Evolutionary conservation across 2,113 vertebrate genomes (phyloP).

Genomic region (Oreotrochilus melanogaster): DNA sequence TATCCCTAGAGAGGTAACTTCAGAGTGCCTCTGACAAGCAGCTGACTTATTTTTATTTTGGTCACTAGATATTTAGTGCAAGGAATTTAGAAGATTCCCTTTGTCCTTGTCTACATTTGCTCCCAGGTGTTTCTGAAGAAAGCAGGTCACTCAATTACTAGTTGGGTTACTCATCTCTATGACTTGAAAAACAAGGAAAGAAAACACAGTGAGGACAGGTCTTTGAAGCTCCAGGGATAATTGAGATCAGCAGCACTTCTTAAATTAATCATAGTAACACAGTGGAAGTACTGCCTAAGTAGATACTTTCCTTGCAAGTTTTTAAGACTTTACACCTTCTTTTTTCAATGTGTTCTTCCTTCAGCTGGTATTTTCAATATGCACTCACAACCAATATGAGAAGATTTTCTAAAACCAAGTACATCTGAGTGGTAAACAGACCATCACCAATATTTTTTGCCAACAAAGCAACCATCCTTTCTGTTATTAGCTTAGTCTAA

Average conservation of each 20-base stretch:
- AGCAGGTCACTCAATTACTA: constrained; percentile 63
- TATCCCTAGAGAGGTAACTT: not conserved
- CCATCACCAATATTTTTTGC: not conserved
- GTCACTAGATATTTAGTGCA: not conserved
- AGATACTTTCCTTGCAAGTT: not conserved
- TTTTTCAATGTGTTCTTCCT: not conserved
- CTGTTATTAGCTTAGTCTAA: not conserved
- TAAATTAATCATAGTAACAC: constrained; percentile 46
- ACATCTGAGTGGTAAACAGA: not conserved
- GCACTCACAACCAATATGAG: not conserved
- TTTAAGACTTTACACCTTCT: not conserved
- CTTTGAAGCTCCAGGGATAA: constrained; percentile 68
- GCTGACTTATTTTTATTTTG: not conserved
- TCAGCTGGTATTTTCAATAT: not conserved
- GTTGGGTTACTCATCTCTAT: constrained; percentile 31
- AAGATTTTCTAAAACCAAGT: not conserved
- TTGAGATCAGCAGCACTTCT: constrained; percentile 46
- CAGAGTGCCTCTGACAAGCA: not conserved
- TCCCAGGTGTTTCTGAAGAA: constrained; percentile 42
- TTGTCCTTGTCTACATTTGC: not conserved
- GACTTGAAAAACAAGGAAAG: constrained; percentile 67
- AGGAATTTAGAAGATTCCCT: not conserved
- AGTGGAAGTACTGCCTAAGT: not conserved
- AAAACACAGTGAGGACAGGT: constrained; percentile 17
- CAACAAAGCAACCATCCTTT: not conserved